A percentile compares a stretch with the other conserved stretches of the same genome.
Conservation (phyloP, 2,113 vertebrate species). For the Mesocricetus auratus region DNA sequence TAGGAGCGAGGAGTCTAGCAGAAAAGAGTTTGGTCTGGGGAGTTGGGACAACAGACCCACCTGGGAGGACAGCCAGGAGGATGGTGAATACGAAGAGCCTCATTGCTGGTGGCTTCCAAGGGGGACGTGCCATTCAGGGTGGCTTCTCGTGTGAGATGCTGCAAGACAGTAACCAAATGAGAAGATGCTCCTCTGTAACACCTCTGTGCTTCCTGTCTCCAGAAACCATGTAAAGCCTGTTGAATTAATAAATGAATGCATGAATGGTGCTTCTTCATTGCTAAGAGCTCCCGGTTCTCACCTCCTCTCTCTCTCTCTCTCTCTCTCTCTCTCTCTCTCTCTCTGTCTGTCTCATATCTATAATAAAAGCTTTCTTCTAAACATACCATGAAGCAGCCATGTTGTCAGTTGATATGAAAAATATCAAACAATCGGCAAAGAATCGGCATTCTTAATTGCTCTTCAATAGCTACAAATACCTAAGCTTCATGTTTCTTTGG, state of each 20-base stretch:
- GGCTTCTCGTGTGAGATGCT: conserved; percentile 36
- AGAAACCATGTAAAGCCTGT: not conserved
- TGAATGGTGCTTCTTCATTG: not conserved
- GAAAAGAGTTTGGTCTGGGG: not conserved
- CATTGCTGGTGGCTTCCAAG: not conserved
- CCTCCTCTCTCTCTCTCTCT: not conserved
- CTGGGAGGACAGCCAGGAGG: conserved; percentile 77
- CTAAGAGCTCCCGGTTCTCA: not conserved
- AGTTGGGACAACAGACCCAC: not conserved
- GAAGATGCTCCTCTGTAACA: not conserved
- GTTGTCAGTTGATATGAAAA: not conserved
- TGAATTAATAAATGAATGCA: not conserved
- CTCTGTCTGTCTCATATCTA: not conserved
- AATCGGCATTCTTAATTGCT: not conserved
- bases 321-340: not conserved
- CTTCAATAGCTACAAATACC: not conserved
- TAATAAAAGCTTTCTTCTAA: not conserved
- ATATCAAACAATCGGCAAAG: not conserved
- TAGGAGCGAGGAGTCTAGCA: not conserved
- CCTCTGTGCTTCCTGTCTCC: not conserved
- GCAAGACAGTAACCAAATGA: conserved; percentile 56
- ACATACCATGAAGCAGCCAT: not conserved
- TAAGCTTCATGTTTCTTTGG: not conserved
- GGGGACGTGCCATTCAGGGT: not conserved
- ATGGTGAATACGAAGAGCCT: not conserved